A percentile compares a stretch with the other conserved stretches of the same genome.
Conservation (phyloP, 2,113 vertebrate genomes). For the Emydocephalus ijimae region DNA sequence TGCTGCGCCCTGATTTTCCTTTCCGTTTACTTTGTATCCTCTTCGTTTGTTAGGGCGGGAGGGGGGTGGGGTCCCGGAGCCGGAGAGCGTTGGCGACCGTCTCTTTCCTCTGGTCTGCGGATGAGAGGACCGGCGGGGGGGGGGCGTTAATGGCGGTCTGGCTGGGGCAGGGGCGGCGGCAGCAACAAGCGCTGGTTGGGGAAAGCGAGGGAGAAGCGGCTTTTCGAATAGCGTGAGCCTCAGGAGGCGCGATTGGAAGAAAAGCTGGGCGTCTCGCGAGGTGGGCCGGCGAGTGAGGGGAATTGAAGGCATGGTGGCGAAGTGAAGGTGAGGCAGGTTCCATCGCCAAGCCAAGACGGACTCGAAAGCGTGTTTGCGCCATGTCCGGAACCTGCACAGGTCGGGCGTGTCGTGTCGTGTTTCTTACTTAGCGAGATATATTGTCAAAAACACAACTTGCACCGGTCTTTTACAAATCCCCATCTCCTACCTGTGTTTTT, state of each 20-base stretch:
- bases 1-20: slow-evolving; percentile 95
- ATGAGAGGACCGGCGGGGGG: background rate
- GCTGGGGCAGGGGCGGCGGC: background rate
- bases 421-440: too few relatives aligned
- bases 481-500: background rate
- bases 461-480: background rate
- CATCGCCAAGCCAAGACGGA: background rate
- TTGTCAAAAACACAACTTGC: background rate
- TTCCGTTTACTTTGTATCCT: slow-evolving; percentile 97
- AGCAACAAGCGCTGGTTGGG: background rate
- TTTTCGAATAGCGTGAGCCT: background rate
- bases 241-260: background rate
- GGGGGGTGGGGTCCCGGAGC: too few relatives aligned
- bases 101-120: background rate
- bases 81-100: rapidly evolving
- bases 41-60: slow-evolving; percentile 14
- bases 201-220: background rate
- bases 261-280: background rate
- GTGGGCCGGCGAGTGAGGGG: too few relatives aligned
- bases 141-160: background rate
- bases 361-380: background rate
- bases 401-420: too few relatives aligned
- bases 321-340: too few relatives aligned
- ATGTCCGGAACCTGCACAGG: background rate
- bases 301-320: too few relatives aligned